Evolutionary conservation across 2,113 vertebrate genomes (phyloP), one percentile per base, ranked within the genome.

Genomic region (Myiagra hebetior): DNA sequence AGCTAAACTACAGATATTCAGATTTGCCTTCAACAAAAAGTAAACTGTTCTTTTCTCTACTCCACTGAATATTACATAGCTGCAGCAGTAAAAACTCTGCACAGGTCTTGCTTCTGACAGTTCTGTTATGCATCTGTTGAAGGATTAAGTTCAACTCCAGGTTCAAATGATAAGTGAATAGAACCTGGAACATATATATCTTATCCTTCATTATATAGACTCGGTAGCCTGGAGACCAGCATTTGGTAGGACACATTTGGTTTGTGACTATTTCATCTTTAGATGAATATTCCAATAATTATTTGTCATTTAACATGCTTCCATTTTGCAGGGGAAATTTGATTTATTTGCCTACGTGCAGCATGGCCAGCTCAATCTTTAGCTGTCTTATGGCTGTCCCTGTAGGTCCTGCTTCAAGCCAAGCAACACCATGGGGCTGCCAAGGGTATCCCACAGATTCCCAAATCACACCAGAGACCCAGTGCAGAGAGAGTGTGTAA

Each of bases 371-470:
- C 16, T 84, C 30, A 39, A 12, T 6, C 41, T 65, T 52, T 28
- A 41, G 6, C 14, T 42, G 1, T 26, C 11, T 18, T 2, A 37
- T 1, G 2, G 11, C 18, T 56, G 7, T 24, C 31, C 28, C 31
- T 76, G 49, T 16, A 53, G 7, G n/a, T 76, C 15, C 13, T 35
- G 6, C 23, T 10, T 42, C 16, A 63, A 8, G 11, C 17, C 41
- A 2, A 0, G 2, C 21, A 90, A 8, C 5, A 1, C n/a, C 10
- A 5, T 10, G 33, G 19, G 11, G 2, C 5, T 24, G 18, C 46
- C 59, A n/a, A 60, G 28, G 23, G 15, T 42, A 53, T 18, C 13
- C 33, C 47, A 33, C 11, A 2, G 33, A 59, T 52, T 75, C 44
- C 46, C 64, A 81, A 27, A 62, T 33, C 30, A 41, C 39, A 46